phyloP scores from a whole-genome alignment of 2,113 vertebrate genomes.

The Mirza zaza region DNA sequence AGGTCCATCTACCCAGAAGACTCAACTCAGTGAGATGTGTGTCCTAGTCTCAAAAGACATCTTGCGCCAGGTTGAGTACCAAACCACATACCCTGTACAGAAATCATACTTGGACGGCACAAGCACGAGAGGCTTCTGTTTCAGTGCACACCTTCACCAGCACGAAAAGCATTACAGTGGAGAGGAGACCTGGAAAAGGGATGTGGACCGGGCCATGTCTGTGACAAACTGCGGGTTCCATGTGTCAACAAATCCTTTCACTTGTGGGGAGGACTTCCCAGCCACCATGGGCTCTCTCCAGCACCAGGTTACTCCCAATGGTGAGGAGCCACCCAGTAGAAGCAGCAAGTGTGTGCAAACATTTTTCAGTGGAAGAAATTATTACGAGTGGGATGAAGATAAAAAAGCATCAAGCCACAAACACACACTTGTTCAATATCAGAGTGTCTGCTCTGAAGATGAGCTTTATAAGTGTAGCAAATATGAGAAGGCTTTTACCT shows the following conservation, averaged over 20 bases:
- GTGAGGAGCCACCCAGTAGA: background rate
- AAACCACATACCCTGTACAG: background rate
- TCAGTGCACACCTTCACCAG: background rate
- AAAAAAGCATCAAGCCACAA: background rate
- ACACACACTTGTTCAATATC: background rate
- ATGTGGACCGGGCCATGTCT: background rate
- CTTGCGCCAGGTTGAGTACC: background rate
- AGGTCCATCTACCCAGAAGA: background rate
- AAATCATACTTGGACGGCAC: background rate
- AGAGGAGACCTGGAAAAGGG: background rate
- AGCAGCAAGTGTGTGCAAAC: background rate
- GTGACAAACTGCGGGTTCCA: background rate
- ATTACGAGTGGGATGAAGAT: background rate
- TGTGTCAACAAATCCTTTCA: background rate
- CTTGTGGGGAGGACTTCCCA: background rate
- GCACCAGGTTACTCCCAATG: background rate
- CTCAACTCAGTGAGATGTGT: background rate
- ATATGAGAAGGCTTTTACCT: background rate
- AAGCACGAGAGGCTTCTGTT: background rate
- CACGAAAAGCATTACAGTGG: background rate
- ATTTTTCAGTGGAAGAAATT: background rate
- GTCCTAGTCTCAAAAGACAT: background rate
- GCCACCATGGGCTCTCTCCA: background rate
- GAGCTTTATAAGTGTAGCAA: background rate
- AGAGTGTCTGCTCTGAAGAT: background rate